phyloP scores from a whole-genome alignment of 2,797 vertebrate species.

The Gymnodraco acuticeps region DNA sequence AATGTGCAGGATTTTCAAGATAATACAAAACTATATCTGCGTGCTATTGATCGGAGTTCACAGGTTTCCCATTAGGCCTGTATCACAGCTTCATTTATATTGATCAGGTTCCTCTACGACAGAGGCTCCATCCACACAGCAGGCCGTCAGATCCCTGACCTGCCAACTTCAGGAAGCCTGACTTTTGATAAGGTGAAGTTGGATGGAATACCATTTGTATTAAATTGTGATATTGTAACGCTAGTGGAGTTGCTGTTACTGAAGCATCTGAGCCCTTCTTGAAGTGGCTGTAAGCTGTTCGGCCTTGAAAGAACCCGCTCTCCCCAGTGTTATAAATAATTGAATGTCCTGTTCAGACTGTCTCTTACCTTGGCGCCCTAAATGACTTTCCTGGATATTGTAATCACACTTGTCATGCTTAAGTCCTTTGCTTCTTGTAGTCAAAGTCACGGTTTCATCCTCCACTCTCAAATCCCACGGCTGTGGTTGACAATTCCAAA shows the following conservation, averaged over 20 bases:
- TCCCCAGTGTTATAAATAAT: slow-evolving; percentile 82
- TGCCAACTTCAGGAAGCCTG: not conserved
- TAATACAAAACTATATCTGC: slow-evolving; percentile 3
- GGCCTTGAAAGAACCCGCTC: slow-evolving; percentile 76
- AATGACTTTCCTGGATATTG: slow-evolving; percentile 80
- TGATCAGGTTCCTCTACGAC: slow-evolving; percentile 5
- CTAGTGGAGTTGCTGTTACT: slow-evolving; percentile 15
- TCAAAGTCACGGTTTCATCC: slow-evolving; percentile 87
- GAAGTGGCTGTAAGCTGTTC: slow-evolving; percentile 58
- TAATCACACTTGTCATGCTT: slow-evolving; percentile 85
- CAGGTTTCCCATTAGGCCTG: slow-evolving; percentile 18
- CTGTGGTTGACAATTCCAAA: slow-evolving; percentile 84
- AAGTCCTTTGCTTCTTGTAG: slow-evolving; percentile 81
- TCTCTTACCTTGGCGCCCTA: slow-evolving; percentile 74
- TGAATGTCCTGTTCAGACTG: slow-evolving; percentile 78
- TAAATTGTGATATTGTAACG: slow-evolving; percentile 20
- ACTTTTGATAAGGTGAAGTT: not conserved
- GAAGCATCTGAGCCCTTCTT: slow-evolving; percentile 34
- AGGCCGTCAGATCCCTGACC: not conserved
- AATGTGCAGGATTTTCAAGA: slow-evolving; percentile 16
- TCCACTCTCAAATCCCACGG: slow-evolving; percentile 80
- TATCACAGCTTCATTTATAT: slow-evolving; percentile 13
- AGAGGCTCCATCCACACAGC: not conserved
- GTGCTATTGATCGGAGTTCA: slow-evolving; percentile 8
- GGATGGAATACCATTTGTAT: slow-evolving; percentile 3